Evolutionary conservation across 2,797 vertebrate species (phyloP), one percentile per base, ranked within the genome.

Genomic region (Eremophila alpestris): DNA sequence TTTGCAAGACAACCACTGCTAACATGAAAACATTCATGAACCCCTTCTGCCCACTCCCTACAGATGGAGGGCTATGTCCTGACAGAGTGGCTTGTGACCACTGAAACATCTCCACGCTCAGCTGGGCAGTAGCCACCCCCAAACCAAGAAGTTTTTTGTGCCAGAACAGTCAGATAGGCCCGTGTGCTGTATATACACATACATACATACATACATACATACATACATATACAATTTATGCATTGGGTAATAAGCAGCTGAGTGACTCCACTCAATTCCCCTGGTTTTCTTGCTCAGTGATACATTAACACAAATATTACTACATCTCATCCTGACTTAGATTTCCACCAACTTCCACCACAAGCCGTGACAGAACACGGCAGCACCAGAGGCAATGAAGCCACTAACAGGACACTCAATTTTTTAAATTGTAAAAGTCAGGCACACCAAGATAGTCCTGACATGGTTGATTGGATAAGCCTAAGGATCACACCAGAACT

Each of bases 301-400:
- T 90, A 84, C 77, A 95, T 52, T 68, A 96, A 94, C 81, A 96
- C 79, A 96, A 95, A 95, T 67, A 74, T 74, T 93, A 87, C 80
- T 97, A 94, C 85, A 97, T 89, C 90, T 78, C 84, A 26, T 94
- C 90, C 95, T 95, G 88, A 73, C 86, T 95, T 96, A 95, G 74
- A 86, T 74, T 76, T 91, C 55, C 81, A 97, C 95, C 93, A 96
- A 94, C 91, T 94, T 96, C 80, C 81, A 92, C 89, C 83, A 94
- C 73, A 94, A n/a, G 36, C 56, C 1, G 3, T 76, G 86, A 90
- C 67, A 94, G 82, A 97, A 95, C 91, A 77, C 67, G 92, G 95
- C 86, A 93, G 87, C 74, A 77, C 69, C 91, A 83, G 58, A 93
- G 83, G 87, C 87, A 94, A 62, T 65, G 87, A 96, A 90, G 83